Evolutionary conservation across 2,888 invertebrate genomes (phyloP), one percentile per base, ranked within the genome.

Genomic region (Pomacea canaliculata): DNA sequence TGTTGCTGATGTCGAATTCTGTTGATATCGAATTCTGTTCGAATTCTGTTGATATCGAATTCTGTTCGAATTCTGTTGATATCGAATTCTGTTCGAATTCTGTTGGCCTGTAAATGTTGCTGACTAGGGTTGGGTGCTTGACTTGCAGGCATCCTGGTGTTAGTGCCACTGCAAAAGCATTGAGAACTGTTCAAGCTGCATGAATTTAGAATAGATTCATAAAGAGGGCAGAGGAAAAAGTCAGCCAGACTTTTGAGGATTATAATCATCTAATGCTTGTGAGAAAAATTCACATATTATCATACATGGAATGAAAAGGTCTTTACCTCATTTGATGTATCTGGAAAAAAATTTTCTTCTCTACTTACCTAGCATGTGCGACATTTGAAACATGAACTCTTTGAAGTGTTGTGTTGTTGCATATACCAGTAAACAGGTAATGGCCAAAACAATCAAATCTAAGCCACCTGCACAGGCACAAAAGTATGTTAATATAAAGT

Each of bases 391-490:
- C 48, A 16, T 9, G 48, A 51, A n/a, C 81, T 37, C 84, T 78
- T 66, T 84, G 83, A 18, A 83, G 79, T 48, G 85, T 83, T 1
- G 84, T 84, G 73, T 82, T 85, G 79, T 88, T 94, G 3, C 95
- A 94, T 87, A 96, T 96, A 19, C 96, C 96, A 2, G 96, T 96
- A 86, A 96, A 95, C 66, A 96, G 91, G 91, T 94, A 95, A 85
- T 94, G 94, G 12, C 96, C 96, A 75, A 94, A 91, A 68, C 94
- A 93, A 90, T 96, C 96, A 90, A 96, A 96, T 59, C 95, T 94
- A 67, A 96, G 95, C 92, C 95, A 96, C 88, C 96, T 95, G 91
- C 71, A 46, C 4, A 68, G 37, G 37, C 3, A 37, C 37, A 37
- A 37, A 37, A 5, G 37, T 37, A 37, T 37, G 37, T 37, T 37